Evolutionary conservation across 2,888 invertebrate species (phyloP), one percentile per base, ranked within the genome.

Genomic region (Lepidocyrtinus sp.): DNA sequence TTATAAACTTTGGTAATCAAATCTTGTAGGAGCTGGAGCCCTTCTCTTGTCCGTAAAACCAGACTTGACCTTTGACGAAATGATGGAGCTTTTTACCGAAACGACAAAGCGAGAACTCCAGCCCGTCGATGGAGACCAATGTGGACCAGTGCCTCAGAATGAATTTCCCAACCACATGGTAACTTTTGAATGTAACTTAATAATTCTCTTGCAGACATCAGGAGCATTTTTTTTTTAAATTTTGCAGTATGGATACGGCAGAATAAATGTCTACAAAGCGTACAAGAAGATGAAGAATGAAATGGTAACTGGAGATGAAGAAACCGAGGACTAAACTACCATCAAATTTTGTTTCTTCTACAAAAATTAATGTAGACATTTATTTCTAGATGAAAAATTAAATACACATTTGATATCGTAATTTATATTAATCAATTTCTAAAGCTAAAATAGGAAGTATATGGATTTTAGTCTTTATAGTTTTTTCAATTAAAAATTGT

Each of bases 31-130:
- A 9, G 82, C 75, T 0, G 67, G 50, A 0, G 82, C 82, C 12
- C 45, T 82, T 0, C 50, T 82, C 5, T 2, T 82, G 5, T 80
- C 82, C 0, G 65, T 62, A 45, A 73, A 80, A 25, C 75, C 67
- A 5, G 36, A 46, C 0, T 24, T 82, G 9, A 80, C 68, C 0
- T 45, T 46, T 21, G 63, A 68, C 0, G 64, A 79, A n/a, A 22
- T 79, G 2, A 73, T 36, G 46, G 27, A 79, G 0, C 17, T 79
- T n/a, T 21, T 79, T 17, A 50, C n/a, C 7, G 2, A 19, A 19
- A 73, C 79, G 1, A 67, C 73, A 1, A 61, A 73, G 1, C 26
- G 69, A 7, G 36, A 62, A 2, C 1, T 77, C 5, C 9, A 17
- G 2, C 22, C 25, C 17, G 5, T 21, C 1, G 26, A 19, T 25